phyloP scores from a whole-genome alignment of 2,797 vertebrate species.

The Eupleurogrammus muticus region DNA sequence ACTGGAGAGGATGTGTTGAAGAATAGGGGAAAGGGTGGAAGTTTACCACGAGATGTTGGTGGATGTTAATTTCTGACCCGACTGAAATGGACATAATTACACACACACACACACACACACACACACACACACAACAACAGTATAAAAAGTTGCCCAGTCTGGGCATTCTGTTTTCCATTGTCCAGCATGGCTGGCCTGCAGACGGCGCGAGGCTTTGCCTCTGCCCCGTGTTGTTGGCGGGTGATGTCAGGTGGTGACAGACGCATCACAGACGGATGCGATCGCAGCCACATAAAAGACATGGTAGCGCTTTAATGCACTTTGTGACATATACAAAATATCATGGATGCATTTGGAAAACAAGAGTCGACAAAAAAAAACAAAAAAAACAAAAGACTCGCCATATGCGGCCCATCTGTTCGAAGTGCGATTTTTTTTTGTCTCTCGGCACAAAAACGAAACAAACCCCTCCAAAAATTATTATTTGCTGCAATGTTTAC shows the following conservation, averaged over 20 bases:
- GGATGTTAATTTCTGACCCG: conserved; percentile 5
- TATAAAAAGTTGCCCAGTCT: too few relatives aligned
- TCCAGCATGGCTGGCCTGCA: conserved; percentile 59
- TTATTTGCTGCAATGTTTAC: conserved; percentile 11
- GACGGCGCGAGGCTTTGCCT: conserved; percentile 13
- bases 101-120: not conserved
- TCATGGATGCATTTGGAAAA: not conserved
- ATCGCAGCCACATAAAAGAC: not conserved
- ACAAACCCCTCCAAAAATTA: conserved; percentile 21
- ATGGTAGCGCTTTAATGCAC: not conserved
- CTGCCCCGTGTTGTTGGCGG: conserved; percentile 8
- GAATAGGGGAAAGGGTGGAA: conserved; percentile 46
- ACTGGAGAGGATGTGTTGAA: conserved; percentile 57
- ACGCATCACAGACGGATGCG: conserved; percentile 9
- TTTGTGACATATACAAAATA: not conserved
- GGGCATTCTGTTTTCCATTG: not conserved
- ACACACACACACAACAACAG: too few relatives aligned
- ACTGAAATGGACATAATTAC: not conserved
- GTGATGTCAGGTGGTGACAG: conserved; percentile 40
- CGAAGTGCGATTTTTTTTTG: not conserved
- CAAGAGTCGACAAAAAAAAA: not conserved
- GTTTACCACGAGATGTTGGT: conserved; percentile 16
- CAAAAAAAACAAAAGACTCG: not conserved
- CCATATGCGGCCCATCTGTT: conserved; percentile 22
- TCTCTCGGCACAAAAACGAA: conserved; percentile 28